Evolutionary conservation across 2,888 invertebrate species (phyloP).

Genomic region (Lomographa bimaculata): DNA sequence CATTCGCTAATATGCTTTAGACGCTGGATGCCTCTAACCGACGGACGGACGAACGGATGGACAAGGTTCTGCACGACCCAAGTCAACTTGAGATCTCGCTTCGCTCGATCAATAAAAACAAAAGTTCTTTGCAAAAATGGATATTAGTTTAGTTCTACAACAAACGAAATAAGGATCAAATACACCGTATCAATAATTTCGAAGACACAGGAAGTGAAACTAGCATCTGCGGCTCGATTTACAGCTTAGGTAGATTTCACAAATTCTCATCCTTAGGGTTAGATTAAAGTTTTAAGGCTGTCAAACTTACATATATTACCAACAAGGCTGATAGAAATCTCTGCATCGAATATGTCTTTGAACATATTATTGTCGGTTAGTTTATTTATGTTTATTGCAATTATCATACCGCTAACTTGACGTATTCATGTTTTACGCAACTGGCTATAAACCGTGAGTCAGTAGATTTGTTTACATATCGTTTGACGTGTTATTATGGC

Average conservation of each 20-base stretch:
- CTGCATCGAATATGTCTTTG: not conserved
- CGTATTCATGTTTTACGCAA: constrained; percentile 38
- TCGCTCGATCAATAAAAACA: no score
- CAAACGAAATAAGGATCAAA: constrained; percentile 20
- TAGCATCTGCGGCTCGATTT: constrained; percentile 37
- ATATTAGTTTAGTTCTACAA: constrained; percentile 5
- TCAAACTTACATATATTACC: no score
- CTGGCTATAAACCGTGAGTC: constrained; percentile 34
- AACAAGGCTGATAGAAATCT: not conserved
- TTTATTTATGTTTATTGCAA: constrained; percentile 32
- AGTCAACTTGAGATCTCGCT: no score
- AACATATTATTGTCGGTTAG: constrained; percentile 1
- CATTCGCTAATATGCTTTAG: no score
- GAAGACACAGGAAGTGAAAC: constrained; percentile 60
- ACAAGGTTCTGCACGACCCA: no score
- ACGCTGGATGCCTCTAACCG: no score
- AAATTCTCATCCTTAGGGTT: constrained; percentile 38
- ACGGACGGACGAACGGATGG: no score
- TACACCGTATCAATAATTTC: constrained; percentile 42
- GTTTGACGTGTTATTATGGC: constrained; percentile 34
- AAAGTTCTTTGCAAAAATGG: not conserved
- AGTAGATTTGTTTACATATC: constrained; percentile 31
- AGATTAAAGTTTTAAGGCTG: no score
- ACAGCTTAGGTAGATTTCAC: constrained; percentile 39
- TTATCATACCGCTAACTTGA: constrained; percentile 33